Conservation (phyloP, 1,140 invertebrate species). For the Eufriesea mexicana region DNA sequence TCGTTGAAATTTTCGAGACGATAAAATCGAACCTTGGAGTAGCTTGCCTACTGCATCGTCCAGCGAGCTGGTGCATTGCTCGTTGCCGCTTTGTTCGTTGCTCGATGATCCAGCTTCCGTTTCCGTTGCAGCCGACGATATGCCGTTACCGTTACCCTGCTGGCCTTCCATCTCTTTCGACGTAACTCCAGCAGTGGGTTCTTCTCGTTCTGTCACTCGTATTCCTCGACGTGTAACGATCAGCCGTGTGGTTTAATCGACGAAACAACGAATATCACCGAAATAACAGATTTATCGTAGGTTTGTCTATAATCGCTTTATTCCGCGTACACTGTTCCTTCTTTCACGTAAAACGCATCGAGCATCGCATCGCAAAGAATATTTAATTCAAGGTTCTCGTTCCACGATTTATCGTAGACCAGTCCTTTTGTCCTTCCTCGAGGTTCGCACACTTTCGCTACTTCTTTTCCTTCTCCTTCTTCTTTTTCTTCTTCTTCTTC, state of each 20-base stretch:
- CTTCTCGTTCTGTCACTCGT: no score
- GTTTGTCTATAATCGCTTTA: not conserved
- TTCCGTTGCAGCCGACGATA: conserved; percentile 60
- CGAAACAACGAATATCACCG: conserved; percentile 4
- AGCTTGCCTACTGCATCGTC: conserved; percentile 81
- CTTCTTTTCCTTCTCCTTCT: not conserved
- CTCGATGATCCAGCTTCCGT: conserved; percentile 71
- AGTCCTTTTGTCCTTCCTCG: conserved; percentile 6
- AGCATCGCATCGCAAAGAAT: conserved; percentile 28
- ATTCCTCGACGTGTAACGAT: not conserved
- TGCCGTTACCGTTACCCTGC: conserved; percentile 44
- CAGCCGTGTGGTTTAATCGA: not conserved
- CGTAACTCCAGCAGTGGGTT: not conserved
- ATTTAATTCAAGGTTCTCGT: conserved; percentile 62
- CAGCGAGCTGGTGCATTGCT: conserved; percentile 69
- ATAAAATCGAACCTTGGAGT: conserved; percentile 74
- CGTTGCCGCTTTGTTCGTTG: conserved; percentile 65
- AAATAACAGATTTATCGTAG: conserved; percentile 1
- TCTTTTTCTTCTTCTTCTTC: not conserved
- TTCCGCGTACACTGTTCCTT: not conserved
- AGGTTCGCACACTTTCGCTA: not conserved
- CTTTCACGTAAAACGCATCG: conserved; percentile 19
- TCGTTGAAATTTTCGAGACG: not conserved
- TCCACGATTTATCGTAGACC: conserved; percentile 44
- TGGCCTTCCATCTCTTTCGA: conserved; percentile 67